phyloP scores from a whole-genome alignment of 2,113 vertebrate species.

The Loxodonta africana region DNA sequence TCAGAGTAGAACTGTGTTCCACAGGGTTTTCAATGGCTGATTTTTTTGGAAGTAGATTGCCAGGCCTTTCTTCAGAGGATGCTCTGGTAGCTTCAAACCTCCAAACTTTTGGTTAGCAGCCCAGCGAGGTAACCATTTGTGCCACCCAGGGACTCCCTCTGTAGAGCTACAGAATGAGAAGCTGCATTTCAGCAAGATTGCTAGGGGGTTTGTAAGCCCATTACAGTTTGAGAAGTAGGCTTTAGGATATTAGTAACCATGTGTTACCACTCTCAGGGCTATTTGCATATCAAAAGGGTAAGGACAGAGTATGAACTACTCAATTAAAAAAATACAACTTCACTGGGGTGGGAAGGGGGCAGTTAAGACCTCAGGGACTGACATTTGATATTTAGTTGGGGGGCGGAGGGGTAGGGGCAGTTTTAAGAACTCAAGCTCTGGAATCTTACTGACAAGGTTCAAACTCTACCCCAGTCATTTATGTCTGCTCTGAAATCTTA shows the following conservation, averaged over 20 bases:
- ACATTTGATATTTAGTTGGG: not conserved
- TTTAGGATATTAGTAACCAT: not conserved
- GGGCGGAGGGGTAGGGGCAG: accelerated
- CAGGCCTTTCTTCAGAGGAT: not conserved
- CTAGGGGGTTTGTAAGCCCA: not conserved
- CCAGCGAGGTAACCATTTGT: not conserved
- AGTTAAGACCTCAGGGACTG: not conserved
- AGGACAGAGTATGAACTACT: not conserved
- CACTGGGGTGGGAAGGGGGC: not conserved
- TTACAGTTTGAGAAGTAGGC: not conserved
- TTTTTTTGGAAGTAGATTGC: not conserved
- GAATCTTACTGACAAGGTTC: not conserved
- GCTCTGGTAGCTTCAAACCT: not conserved
- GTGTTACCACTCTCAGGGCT: not conserved
- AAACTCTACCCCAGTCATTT: not conserved
- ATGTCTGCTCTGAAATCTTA: not conserved
- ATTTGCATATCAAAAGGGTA: constrained; percentile 33
- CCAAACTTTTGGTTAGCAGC: not conserved
- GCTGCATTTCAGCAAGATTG: not conserved
- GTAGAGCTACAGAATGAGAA: not conserved
- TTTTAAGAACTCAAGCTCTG: not conserved
- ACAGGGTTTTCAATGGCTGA: not conserved
- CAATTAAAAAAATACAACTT: not conserved
- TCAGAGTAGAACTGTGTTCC: not conserved
- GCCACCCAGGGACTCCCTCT: not conserved